A percentile compares a stretch with the other conserved stretches of the same genome.
These are phyloP conservation scores for Andrena minutula DNA, from an alignment of 2,888 invertebrate species.

Conservation along the genomic window DNA sequence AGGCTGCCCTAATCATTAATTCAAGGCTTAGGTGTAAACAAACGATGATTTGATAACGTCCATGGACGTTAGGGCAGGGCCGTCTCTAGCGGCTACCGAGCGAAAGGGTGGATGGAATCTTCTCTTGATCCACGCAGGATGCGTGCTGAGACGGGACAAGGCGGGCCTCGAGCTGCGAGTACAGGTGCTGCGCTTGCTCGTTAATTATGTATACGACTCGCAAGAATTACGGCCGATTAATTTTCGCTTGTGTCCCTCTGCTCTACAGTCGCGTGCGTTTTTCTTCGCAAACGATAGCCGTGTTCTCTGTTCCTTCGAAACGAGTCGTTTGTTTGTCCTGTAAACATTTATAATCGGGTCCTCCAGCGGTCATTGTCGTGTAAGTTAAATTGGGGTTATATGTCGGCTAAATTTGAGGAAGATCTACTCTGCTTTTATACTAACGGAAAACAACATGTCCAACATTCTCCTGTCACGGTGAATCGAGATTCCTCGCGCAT, in stretches of 20 bases:
- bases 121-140: slow-evolving; percentile 71
- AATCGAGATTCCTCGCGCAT: slow-evolving; percentile 1
- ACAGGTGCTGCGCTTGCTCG: slow-evolving; percentile 77
- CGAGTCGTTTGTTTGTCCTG: background rate
- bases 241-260: slow-evolving; percentile 68
- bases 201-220: slow-evolving; percentile 77
- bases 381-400: background rate
- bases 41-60: slow-evolving; percentile 84
- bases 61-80: slow-evolving; percentile 71
- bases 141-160: slow-evolving; percentile 57
- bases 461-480: background rate
- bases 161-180: slow-evolving; percentile 63
- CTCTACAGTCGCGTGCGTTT: slow-evolving; percentile 27
- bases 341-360: background rate
- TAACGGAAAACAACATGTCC: background rate
- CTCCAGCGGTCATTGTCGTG: too few relatives aligned
- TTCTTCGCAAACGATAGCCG: slow-evolving; percentile 26
- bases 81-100: slow-evolving; percentile 75
- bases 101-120: slow-evolving; percentile 68
- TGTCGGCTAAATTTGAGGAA: background rate
- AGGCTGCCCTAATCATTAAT: slow-evolving; percentile 83
- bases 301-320: slow-evolving; percentile 4
- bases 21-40: slow-evolving; percentile 83
- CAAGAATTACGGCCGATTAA: slow-evolving; percentile 78
- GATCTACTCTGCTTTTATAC: background rate